phyloP scores from a whole-genome alignment of 2,888 invertebrate species.

The Caenorhabditis angaria region DNA sequence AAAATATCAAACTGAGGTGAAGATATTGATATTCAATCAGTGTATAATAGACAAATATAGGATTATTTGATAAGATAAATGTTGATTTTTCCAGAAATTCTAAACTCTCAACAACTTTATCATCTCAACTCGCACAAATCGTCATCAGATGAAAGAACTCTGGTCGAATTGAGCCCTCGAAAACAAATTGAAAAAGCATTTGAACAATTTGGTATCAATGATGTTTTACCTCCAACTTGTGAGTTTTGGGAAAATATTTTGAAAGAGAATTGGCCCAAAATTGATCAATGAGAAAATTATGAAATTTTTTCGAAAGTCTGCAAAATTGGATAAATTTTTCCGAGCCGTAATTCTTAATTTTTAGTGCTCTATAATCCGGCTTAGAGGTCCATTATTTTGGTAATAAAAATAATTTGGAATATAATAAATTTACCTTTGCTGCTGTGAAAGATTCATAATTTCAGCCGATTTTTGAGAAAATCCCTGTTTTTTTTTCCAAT shows the following conservation, averaged over 20 bases:
- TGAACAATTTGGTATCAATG: not conserved
- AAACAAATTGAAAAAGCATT: not conserved
- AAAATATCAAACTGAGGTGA: not conserved
- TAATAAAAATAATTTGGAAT: too few species aligned
- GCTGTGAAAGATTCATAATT: not conserved
- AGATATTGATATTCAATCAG: not conserved
- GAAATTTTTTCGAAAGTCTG: too few species aligned
- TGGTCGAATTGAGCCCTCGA: not conserved
- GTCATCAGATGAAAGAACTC: not conserved
- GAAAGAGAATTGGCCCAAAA: too few species aligned
- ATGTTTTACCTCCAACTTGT: constrained; percentile 2
- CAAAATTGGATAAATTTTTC: too few species aligned
- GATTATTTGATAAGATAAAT: not conserved
- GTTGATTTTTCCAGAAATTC: not conserved
- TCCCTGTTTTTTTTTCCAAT: not conserved
- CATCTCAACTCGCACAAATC: not conserved
- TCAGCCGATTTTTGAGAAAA: not conserved
- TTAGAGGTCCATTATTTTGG: too few species aligned
- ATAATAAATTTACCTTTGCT: too few species aligned
- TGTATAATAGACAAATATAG: not conserved
- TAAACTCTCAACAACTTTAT: not conserved
- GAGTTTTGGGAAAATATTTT: too few species aligned
- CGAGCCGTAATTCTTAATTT: too few species aligned
- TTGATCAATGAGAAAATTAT: too few species aligned
- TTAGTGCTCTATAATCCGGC: too few species aligned